phyloP scores from a whole-genome alignment of 2,888 invertebrate genomes.

The Cyclophora punctaria region DNA sequence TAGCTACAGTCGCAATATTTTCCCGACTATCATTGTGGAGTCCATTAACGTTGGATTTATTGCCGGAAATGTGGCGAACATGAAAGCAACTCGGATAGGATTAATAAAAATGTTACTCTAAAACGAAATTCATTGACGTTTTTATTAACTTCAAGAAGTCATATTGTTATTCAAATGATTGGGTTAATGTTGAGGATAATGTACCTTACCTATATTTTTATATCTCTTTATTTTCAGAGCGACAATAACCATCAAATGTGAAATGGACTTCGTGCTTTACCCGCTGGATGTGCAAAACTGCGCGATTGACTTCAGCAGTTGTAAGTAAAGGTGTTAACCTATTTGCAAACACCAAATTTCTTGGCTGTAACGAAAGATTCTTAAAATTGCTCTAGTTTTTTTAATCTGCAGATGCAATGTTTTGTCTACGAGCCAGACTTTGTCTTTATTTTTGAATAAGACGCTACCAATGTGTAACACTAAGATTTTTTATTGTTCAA shows the following conservation, averaged over 20 bases:
- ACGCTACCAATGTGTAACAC: no score
- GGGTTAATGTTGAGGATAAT: neutral
- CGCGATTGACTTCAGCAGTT: constrained; percentile 78
- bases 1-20: no score
- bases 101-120: constrained; percentile 2
- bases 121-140: constrained; percentile 9
- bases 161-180: constrained; percentile 2
- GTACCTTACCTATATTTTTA: no score
- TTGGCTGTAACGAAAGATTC: neutral
- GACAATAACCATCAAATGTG: constrained; percentile 78
- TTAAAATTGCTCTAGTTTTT: constrained; percentile 12
- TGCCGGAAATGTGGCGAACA: constrained; percentile 9
- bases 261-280: constrained; percentile 79
- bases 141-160: constrained; percentile 7
- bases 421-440: constrained; percentile 27
- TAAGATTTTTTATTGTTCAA: no score
- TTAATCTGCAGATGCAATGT: constrained; percentile 17
- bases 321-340: constrained; percentile 54
- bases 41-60: constrained; percentile 8
- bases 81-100: constrained; percentile 3
- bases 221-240: constrained; percentile 54
- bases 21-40: neutral
- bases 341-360: no score
- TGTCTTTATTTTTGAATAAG: constrained; percentile 11
- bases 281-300: constrained; percentile 79